Percentiles rank a stretch among this genome's conserved stretches.
phyloP scores from a whole-genome alignment of 1,140 invertebrate species.

The Coenobita brevimanus region DNA sequence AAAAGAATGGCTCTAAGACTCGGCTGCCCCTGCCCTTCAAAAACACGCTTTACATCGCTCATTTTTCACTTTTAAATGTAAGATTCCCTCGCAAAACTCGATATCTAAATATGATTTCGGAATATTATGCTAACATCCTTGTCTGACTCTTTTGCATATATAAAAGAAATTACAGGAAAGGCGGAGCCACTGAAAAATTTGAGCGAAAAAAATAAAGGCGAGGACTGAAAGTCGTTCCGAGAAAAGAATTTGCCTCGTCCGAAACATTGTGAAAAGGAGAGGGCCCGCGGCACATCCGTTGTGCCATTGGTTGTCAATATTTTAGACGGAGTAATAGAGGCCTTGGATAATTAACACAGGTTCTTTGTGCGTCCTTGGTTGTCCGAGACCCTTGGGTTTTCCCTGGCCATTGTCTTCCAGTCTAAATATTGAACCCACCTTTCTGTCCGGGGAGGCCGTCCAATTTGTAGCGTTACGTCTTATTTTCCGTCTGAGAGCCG shows the following conservation, averaged over 20 bases:
- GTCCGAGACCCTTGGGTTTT: constrained; percentile 34
- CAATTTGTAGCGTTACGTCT: constrained; percentile 42
- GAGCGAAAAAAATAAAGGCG: background rate
- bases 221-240: no score
- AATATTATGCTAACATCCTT: no score
- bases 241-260: background rate
- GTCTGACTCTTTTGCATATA: no score
- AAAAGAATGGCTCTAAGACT: constrained; percentile 43
- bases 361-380: constrained; percentile 51
- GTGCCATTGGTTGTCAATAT: constrained; percentile 60
- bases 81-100: no score
- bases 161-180: no score
- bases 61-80: background rate
- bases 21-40: background rate
- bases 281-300: constrained; percentile 31
- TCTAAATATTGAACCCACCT: constrained; percentile 58
- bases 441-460: constrained; percentile 33
- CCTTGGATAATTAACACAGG: constrained; percentile 56
- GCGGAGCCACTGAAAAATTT: background rate
- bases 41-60: constrained; percentile 13
- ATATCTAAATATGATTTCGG: no score
- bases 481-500: background rate
- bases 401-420: constrained; percentile 31
- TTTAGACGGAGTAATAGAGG: constrained; percentile 49
- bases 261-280: constrained; percentile 33